Conservation (phyloP, 2,113 vertebrate genomes). For the Festucalex cinctus region DNA sequence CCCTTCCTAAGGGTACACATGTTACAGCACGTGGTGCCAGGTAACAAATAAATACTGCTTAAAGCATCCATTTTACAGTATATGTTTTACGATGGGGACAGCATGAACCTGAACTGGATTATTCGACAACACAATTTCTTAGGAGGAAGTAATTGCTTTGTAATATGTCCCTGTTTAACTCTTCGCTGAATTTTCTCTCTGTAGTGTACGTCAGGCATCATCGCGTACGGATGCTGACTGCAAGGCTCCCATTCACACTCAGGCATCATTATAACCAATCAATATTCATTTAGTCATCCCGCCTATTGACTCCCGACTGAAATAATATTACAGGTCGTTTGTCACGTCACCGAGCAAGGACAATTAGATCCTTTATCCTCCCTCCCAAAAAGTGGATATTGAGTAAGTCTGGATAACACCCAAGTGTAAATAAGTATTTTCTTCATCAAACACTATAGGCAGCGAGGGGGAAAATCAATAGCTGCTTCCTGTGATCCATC, state of each 20-base stretch:
- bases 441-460: constrained; percentile 85
- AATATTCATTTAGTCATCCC: constrained; percentile 97
- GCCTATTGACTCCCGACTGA: constrained; percentile 97
- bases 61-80: not conserved
- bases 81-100: not conserved
- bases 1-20: not conserved
- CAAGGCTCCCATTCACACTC: constrained; percentile 88
- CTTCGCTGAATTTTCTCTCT: constrained; percentile 23
- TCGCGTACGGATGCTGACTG: constrained; percentile 68
- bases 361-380: constrained; percentile 82
- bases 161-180: not conserved
- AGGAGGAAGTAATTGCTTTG: not conserved
- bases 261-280: constrained; percentile 97
- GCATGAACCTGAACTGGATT: not conserved
- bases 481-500: constrained; percentile 97
- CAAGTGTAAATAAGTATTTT: constrained; percentile 98
- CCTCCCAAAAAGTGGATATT: constrained; percentile 21
- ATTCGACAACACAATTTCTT: not conserved
- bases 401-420: constrained; percentile 79
- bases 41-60: not conserved
- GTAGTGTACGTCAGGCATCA: constrained; percentile 26
- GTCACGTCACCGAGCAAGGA: constrained; percentile 88
- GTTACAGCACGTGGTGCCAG: not conserved
- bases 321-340: constrained; percentile 97
- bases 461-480: constrained; percentile 87